Evolutionary conservation across 2,888 invertebrate genomes (phyloP), one percentile per base, ranked within the genome.

Genomic region (Eilema depressum): DNA sequence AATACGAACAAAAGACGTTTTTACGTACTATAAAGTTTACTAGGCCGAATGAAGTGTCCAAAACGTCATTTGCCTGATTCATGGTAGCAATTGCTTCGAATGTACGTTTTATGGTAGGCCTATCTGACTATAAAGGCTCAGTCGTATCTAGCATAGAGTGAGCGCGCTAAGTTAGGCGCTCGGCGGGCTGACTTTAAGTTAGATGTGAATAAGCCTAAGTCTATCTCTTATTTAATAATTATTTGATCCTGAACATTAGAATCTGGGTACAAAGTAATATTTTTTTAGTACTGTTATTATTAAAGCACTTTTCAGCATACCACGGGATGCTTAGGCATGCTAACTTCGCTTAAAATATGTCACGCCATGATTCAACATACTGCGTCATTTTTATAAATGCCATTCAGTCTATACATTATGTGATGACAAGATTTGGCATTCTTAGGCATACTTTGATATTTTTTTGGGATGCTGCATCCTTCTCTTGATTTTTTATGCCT

Each of bases 81-180:
- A 53, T 20, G 12, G 20, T 53, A 53, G 4, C 1, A 53, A n/a
- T 53, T n/a, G 12, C 47, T 47, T 47, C 20, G 20, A 7, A 53
- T 53, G 10, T n/a, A 53, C 53, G n/a, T 53, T 53, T 53, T 3
- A 53, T 53, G 17, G 53, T n/a, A 53, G 53, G n/a, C 53, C 10
- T 53, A 47, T n/a, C 3, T 53, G 53, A 47, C 41, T 61, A 57
- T 41, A 30, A 37, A n/a, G 53, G 25, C 53, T n/a, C 20, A 47
- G 25, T 68, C 33, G 3, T 14, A 47, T 30, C 23, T 64, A 59
- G 64, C 69, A 60, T 60, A 69, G 30, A 47, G 69, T 69, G 57
- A 60, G 69, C 64, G 20, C 14, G 69, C 69, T 26, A 28, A 69
- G 14, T 25, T 59, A 17, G 5, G 47, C 60, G 28, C 10, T 57